phyloP scores from a whole-genome alignment of 2,113 vertebrate species.

The Gulo gulo region DNA sequence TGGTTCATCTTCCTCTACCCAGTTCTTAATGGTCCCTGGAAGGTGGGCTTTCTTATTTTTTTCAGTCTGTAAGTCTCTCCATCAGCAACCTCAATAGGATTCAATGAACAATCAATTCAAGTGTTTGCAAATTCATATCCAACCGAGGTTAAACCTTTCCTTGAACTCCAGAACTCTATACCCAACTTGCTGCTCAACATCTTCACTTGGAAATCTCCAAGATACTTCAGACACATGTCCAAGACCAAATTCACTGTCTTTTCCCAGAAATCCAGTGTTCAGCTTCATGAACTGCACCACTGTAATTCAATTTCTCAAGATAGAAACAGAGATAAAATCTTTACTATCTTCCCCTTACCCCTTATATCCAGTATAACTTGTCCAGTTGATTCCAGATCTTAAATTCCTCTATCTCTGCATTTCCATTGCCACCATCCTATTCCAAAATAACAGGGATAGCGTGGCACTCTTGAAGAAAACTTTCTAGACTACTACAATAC shows the following conservation, averaged over 20 bases:
- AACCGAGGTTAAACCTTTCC: not conserved
- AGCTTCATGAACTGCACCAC: not conserved
- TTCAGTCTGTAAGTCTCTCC: not conserved
- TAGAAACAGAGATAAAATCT: not conserved
- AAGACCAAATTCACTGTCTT: not conserved
- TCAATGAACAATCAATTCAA: not conserved
- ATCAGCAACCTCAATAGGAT: not conserved
- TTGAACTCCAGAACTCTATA: not conserved
- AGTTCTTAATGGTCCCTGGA: not conserved
- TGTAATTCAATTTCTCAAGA: not conserved
- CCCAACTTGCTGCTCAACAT: not conserved
- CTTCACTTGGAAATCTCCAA: not conserved
- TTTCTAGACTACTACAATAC: not conserved
- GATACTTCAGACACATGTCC: not conserved
- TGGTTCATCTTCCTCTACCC: not conserved
- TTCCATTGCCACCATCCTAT: not conserved
- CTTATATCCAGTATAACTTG: not conserved
- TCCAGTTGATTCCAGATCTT: not conserved
- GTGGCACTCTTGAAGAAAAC: not conserved
- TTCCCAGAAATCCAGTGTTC: not conserved
- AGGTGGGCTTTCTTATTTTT: not conserved
- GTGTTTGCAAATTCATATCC: not conserved
- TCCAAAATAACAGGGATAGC: not conserved
- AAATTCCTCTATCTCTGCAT: not conserved
- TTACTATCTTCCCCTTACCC: not conserved